Base-by-base conservation (phyloP, 2,797 vertebrate species). In the Gambelia wislizenii region DNA sequence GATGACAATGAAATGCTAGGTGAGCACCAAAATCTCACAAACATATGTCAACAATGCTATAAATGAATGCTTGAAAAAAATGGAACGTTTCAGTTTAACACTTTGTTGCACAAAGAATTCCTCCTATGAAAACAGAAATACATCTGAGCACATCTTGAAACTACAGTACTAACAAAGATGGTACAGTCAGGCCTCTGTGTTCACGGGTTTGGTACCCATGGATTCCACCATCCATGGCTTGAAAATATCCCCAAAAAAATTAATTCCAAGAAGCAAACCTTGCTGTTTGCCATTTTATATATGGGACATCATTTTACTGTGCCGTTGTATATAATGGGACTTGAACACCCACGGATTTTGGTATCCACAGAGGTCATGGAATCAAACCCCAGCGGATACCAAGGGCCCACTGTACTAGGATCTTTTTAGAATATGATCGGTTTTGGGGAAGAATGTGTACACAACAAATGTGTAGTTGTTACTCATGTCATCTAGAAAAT, bases 31-130 rank as follows among this genome's bases (percentile, higher is more conserved):
- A 87, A 91, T 22, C 18, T 0, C 2, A 59, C 20, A 76, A 61
- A 9, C 22, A 54, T 22, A 91, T 90, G 61, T 86, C 75, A 89
- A 74, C 30, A 76, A 18, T 6, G n/a, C n/a, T 56, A 91, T 74
- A 90, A 89, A 12, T 61, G 89, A 91, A 49, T 78, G 56, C 82
- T 89, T 90, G 52, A 85, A 95, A 85, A 95, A 93, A 91, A 49
- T 36, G 61, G 83, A 39, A 79, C 6, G 44, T 89, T 87, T 91
- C 47, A 87, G 87, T 86, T 87, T 85, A 87, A 52, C 67, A 88
- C 85, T 61, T 89, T 72, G 85, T 88, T 91, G 83, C 8, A 5
- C n/a, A 77, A 82, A 1, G 1, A 30, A 67, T 1, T 39, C 39
- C 86, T 25, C 56, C 83, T 47, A 72, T 13, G 72, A 79, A 78